Base-by-base conservation (phyloP, 2,888 invertebrate species). In the Eilema caniola region DNA sequence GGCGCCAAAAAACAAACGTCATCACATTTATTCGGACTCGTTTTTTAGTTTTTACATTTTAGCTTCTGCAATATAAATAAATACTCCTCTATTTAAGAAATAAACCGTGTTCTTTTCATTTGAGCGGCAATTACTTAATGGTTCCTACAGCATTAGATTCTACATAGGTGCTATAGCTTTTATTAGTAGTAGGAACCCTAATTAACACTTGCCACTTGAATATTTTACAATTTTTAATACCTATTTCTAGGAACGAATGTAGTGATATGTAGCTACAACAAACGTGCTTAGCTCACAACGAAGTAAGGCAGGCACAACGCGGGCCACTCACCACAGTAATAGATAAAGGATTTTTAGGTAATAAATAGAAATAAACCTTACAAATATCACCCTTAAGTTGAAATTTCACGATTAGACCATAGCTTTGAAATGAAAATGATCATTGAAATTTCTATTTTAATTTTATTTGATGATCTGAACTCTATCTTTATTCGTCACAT, bases 191-290 rank as follows among this genome's bases (percentile, higher is more conserved):
- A 59, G 37, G 33, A 61, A 61, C 61, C 20, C 20, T n/a, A 53
- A n/a, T 53, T 20, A 53, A 53, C n/a, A 53, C 7, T 47, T 53
- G 53, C n/a, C 53, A n/a, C 16, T 2, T 69, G 71, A 72, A 66
- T 69, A 23, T 56, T 64, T 74, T 62, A 71, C 65, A 47, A 66
- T 31, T 61, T 31, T 20, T n/a, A n/a, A 56, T 64, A 59, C n/a
- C 24, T 23, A 41, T 24, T n/a, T 70, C 53, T 82, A 78, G 59
- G 11, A 74, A 67, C 65, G 37, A 74, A 70, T 67, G 72, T 63
- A 73, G 75, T 83, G 83, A 83, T 83, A 83, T 83, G 83, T 83
- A 71, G 69, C 76, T 77, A 80, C 65, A 62, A 69, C 76, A 78
- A 73, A 74, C 67, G 80, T 76, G 80, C 74, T 75, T 53, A 57